phyloP scores from a whole-genome alignment of 2,888 invertebrate species.

The Synergus laeviventris region DNA sequence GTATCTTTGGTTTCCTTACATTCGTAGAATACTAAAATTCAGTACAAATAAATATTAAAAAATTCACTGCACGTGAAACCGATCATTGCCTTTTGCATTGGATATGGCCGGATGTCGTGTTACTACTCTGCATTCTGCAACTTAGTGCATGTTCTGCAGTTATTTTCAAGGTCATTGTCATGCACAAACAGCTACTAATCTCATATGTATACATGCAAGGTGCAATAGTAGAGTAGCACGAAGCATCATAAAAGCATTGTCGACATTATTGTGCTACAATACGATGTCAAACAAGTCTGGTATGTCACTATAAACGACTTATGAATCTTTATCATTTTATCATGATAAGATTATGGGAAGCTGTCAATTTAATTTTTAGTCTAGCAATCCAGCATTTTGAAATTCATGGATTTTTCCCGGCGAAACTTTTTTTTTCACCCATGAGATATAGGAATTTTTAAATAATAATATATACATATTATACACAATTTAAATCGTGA shows the following conservation, averaged over 20 bases:
- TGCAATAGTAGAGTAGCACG: background rate
- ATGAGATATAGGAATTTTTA: no score
- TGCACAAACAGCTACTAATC: background rate
- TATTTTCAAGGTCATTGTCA: conserved; percentile 11
- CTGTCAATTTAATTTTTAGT: no score
- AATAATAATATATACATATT: no score
- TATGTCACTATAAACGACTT: no score
- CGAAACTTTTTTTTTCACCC: no score
- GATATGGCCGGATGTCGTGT: background rate
- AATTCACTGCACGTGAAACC: background rate
- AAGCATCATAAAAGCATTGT: background rate
- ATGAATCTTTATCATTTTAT: no score
- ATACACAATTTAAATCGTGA: no score
- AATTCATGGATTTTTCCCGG: no score
- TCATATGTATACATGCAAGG: background rate
- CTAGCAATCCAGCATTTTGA: no score
- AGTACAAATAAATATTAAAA: background rate
- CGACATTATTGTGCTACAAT: background rate
- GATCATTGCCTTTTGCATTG: background rate
- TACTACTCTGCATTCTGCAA: background rate
- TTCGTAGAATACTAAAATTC: background rate
- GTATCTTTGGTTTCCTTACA: background rate
- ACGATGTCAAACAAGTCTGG: background rate
- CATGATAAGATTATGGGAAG: no score
- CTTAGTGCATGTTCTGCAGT: background rate